Conservation (phyloP, 53 echinoderm and acorn worm species). For the Hippasteria phrygiana region DNA sequence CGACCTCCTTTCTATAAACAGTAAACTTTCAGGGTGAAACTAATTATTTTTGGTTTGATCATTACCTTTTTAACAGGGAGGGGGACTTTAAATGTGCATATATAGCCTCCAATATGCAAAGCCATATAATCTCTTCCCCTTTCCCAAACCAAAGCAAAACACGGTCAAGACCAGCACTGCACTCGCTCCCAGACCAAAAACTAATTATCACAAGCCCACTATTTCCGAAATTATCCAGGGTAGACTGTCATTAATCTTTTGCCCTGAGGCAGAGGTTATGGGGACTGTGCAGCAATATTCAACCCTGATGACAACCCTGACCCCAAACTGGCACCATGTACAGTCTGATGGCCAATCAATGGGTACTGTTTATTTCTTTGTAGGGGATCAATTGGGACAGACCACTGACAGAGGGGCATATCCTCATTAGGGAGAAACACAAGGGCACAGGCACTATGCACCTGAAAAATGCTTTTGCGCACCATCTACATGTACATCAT, state of each 20-base stretch:
- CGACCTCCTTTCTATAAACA: too few relatives aligned
- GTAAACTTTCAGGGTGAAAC: too few relatives aligned
- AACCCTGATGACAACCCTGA: slow-evolving; percentile 37
- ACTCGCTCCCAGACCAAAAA: too few relatives aligned
- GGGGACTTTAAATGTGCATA: too few relatives aligned
- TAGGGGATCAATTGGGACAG: background rate
- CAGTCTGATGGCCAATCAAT: background rate
- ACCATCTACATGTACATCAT: too few relatives aligned
- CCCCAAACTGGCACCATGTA: background rate
- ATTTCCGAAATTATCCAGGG: background rate
- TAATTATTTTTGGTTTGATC: too few relatives aligned
- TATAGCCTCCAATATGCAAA: too few relatives aligned
- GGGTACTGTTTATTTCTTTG: background rate
- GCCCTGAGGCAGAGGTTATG: slow-evolving; percentile 18
- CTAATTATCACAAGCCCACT: background rate
- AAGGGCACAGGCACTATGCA: background rate
- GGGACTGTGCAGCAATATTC: background rate
- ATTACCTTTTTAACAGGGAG: too few relatives aligned
- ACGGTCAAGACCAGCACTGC: too few relatives aligned
- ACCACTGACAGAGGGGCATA: background rate
- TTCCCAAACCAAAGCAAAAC: too few relatives aligned
- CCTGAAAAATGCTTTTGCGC: background rate
- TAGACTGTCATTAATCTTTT: background rate
- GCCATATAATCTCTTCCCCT: too few relatives aligned
- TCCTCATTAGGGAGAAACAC: background rate